A percentile compares a stretch with the other conserved stretches of the same genome.
These are phyloP conservation scores for Rotaria magnacalcarata DNA, from an alignment of 2,888 invertebrate genomes.

Conservation along the genomic window DNA sequence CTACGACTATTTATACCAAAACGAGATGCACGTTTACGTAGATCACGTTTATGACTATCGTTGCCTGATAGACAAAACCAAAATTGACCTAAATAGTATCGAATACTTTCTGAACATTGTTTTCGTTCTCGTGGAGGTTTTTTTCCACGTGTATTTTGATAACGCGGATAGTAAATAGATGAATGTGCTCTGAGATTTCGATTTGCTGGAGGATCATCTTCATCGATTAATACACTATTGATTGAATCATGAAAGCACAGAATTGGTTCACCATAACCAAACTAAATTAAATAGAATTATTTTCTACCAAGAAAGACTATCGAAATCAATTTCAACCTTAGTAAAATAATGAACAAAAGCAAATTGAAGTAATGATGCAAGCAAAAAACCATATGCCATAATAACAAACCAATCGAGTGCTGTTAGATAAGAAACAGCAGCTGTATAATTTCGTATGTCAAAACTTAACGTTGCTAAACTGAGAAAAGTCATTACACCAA, in stretches of 20 bases:
- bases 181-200: not conserved
- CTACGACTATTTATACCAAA: constrained; percentile 69
- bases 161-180: not conserved
- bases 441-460: constrained; percentile 74
- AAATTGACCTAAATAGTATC: constrained; percentile 24
- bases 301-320: not conserved
- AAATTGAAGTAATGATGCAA: constrained; percentile 83
- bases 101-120: not conserved
- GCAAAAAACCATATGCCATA: constrained; percentile 68
- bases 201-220: not conserved
- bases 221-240: not conserved
- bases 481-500: constrained; percentile 65
- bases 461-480: constrained; percentile 78
- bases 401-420: constrained; percentile 78
- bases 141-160: not conserved
- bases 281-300: not conserved
- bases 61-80: constrained; percentile 43
- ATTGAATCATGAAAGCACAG: not conserved
- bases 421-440: constrained; percentile 79
- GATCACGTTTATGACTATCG: constrained; percentile 32
- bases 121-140: not conserved
- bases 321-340: constrained; percentile 58
- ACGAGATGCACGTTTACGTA: constrained; percentile 40
- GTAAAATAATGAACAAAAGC: constrained; percentile 94
- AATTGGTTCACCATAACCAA: constrained; percentile 41